Evolutionary conservation across 2,888 invertebrate species (phyloP).

Genomic region (Aromia moschata): DNA sequence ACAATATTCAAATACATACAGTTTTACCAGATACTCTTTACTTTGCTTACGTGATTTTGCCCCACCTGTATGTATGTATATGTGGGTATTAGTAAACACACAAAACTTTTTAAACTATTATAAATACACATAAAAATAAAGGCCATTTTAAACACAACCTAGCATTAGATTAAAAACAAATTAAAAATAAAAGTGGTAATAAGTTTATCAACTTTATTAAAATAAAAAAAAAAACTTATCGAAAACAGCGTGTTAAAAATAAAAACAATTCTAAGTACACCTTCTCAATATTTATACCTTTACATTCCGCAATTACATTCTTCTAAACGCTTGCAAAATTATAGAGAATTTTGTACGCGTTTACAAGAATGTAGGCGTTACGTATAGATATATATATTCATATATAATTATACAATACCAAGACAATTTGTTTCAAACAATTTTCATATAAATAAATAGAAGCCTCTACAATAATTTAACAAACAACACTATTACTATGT

Average conservation of each 20-base stretch:
- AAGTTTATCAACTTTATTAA: constrained; percentile 57
- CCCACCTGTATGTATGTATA: constrained; percentile 65
- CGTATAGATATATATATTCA: constrained; percentile 33
- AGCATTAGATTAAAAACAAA: constrained; percentile 57
- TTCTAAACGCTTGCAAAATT: no score
- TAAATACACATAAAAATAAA: constrained; percentile 58
- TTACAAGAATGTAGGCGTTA: constrained; percentile 14
- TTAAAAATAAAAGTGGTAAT: constrained; percentile 55
- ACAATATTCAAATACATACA: constrained; percentile 64
- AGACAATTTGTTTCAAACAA: constrained; percentile 52
- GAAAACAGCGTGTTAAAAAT: constrained; percentile 60
- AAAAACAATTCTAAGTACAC: constrained; percentile 60
- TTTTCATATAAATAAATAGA: constrained; percentile 58
- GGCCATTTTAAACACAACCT: constrained; percentile 60
- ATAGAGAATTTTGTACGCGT: neutral
- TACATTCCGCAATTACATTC: no score
- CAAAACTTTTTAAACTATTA: constrained; percentile 50
- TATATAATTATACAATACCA: constrained; percentile 45
- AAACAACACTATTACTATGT: constrained; percentile 59
- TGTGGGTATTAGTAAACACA: constrained; percentile 64
- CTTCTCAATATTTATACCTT: constrained; percentile 43
- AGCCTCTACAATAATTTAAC: constrained; percentile 62
- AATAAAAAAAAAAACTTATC: constrained; percentile 49
- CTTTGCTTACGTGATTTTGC: constrained; percentile 65
- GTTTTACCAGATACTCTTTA: constrained; percentile 64